phyloP scores from a whole-genome alignment of 2,888 invertebrate genomes.

The Oscheius sp. region DNA sequence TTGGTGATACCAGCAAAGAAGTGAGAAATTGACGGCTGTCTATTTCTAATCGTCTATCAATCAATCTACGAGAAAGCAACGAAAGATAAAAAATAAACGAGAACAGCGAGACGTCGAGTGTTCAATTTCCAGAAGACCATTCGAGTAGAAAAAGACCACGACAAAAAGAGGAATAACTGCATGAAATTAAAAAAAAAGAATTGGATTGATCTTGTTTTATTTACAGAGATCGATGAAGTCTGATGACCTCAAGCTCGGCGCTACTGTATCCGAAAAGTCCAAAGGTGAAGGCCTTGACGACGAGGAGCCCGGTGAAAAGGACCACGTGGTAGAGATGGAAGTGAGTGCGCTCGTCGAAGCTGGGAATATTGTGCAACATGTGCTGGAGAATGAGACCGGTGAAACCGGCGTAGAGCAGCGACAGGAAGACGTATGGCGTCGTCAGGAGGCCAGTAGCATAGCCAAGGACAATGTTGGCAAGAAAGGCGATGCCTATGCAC shows the following conservation, averaged over 20 bases:
- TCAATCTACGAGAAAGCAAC: no score
- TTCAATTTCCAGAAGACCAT: no score
- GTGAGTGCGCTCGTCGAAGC: neutral
- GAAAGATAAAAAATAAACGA: no score
- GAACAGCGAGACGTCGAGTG: no score
- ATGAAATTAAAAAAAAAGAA: neutral
- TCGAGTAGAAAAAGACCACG: no score
- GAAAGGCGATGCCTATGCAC: slow-evolving; percentile 1
- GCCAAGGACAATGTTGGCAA: slow-evolving; percentile 16
- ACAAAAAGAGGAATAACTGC: no score
- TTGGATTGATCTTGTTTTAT: slow-evolving; percentile 4
- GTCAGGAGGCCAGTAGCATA: slow-evolving; percentile 1
- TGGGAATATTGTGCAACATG: slow-evolving; percentile 4
- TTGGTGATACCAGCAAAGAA: no score
- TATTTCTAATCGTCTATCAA: no score
- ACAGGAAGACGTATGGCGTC: slow-evolving; percentile 11
- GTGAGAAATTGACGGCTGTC: no score
- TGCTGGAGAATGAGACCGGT: slow-evolving; percentile 11
- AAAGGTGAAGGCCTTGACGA: slow-evolving; percentile 19
- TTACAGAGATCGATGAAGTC: neutral
- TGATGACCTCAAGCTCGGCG: neutral
- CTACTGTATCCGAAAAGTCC: slow-evolving; percentile 15
- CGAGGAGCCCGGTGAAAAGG: slow-evolving; percentile 16
- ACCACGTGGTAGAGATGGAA: slow-evolving; percentile 20
- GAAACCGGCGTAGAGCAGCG: slow-evolving; percentile 16